These are phyloP conservation scores for Leptodirus hochenwartii DNA, from an alignment of 2,888 invertebrate species.

Conservation along the genomic window DNA sequence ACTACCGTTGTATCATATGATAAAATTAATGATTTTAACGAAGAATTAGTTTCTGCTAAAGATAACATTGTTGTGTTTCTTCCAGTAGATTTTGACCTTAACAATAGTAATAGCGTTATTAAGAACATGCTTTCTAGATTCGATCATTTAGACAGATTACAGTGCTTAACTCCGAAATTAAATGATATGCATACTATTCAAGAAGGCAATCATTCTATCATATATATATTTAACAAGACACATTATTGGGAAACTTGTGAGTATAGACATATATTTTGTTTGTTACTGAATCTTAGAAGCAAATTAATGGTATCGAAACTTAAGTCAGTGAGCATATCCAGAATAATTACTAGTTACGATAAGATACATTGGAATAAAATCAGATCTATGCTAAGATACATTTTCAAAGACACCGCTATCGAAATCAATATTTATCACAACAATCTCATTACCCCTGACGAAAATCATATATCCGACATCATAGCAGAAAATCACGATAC, in stretches of 20 bases:
- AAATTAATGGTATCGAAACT: constrained; percentile 8
- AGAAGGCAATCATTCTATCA: too few relatives aligned
- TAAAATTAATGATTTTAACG: too few relatives aligned
- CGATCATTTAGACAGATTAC: too few relatives aligned
- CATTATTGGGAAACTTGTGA: constrained; percentile 7
- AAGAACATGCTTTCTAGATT: too few relatives aligned
- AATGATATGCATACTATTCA: too few relatives aligned
- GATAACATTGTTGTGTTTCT: too few relatives aligned
- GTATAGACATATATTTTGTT: constrained; percentile 9
- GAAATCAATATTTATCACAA: constrained; percentile 7
- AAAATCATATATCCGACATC: constrained; percentile 4
- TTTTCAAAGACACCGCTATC: constrained; percentile 8
- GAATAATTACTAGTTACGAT: constrained; percentile 3
- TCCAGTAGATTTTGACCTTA: too few relatives aligned
- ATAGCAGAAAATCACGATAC: constrained; percentile 12
- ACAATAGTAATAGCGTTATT: too few relatives aligned
- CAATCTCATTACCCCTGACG: constrained; percentile 9
- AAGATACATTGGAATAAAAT: constrained; percentile 8
- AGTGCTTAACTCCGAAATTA: too few relatives aligned
- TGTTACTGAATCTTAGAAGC: constrained; percentile 6
- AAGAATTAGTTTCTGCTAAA: too few relatives aligned
- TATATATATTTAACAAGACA: constrained; percentile 6
- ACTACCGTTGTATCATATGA: too few relatives aligned
- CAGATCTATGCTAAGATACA: constrained; percentile 9
- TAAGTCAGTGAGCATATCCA: constrained; percentile 5